phyloP scores from a whole-genome alignment of 2,888 invertebrate species.

The Amphiduros pacificus region DNA sequence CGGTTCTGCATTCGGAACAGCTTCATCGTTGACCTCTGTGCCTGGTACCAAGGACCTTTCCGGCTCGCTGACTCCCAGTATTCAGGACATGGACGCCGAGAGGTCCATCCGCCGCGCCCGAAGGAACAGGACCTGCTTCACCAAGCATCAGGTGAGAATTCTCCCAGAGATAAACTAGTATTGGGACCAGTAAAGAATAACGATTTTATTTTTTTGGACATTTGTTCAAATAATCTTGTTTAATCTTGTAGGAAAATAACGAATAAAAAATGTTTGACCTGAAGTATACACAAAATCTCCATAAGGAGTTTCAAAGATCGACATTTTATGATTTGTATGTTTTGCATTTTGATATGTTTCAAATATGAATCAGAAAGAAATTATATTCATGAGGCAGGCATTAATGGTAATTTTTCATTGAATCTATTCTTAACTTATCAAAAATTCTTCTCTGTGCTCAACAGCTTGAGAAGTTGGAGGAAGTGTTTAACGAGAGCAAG shows the following conservation, averaged over 20 bases:
- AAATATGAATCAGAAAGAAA: too few species aligned
- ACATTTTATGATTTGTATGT: too few species aligned
- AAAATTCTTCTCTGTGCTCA: background rate
- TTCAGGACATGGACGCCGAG: slow-evolving; percentile 27
- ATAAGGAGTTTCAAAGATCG: too few species aligned
- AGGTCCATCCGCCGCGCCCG: slow-evolving; percentile 20
- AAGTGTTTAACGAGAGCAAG: slow-evolving; percentile 22
- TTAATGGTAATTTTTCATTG: background rate
- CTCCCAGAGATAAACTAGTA: too few species aligned
- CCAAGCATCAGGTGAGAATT: slow-evolving; percentile 23
- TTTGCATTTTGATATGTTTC: too few species aligned
- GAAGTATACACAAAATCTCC: too few species aligned
- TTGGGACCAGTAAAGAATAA: too few species aligned
- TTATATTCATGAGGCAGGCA: background rate
- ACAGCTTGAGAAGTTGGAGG: slow-evolving; percentile 23
- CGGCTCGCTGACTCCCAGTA: background rate
- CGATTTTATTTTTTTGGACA: too few species aligned
- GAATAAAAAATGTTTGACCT: too few species aligned
- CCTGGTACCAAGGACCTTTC: background rate
- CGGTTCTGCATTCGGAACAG: slow-evolving; percentile 1
- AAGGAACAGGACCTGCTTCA: slow-evolving; percentile 26
- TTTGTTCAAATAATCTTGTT: too few species aligned
- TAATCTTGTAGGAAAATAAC: too few species aligned
- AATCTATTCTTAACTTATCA: background rate
- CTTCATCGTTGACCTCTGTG: background rate